Conservation (phyloP, 1,140 invertebrate genomes). For the Zaprionus gabonicus region DNA sequence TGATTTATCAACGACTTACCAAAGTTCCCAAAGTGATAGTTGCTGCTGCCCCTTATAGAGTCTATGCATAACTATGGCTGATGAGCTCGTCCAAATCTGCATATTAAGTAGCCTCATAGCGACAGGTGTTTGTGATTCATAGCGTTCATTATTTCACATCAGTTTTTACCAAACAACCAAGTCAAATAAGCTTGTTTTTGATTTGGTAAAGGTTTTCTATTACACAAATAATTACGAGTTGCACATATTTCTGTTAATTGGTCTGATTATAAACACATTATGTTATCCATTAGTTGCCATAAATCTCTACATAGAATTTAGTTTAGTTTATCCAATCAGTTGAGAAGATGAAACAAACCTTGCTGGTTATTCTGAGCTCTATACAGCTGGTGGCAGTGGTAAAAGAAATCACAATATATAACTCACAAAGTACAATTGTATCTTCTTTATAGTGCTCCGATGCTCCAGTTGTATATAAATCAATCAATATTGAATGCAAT, state of each 20-base stretch:
- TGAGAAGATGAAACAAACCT: background rate
- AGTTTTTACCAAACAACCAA: background rate
- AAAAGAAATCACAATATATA: background rate
- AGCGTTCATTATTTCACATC: background rate
- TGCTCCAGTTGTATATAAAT: slow-evolving; percentile 18
- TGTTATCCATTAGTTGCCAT: background rate
- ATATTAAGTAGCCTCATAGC: background rate
- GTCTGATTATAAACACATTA: background rate
- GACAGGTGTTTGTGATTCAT: background rate
- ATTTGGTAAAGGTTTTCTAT: background rate
- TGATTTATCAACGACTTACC: slow-evolving; percentile 16
- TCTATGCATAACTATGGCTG: background rate
- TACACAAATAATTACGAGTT: background rate
- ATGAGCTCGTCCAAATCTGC: background rate
- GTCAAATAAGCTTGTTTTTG: background rate
- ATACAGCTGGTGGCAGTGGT: background rate
- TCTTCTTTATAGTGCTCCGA: slow-evolving; percentile 7
- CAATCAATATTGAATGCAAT: slow-evolving; percentile 39
- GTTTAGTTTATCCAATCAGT: background rate
- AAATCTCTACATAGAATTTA: background rate
- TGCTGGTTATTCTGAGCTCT: background rate
- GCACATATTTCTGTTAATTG: background rate
- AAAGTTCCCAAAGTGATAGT: background rate
- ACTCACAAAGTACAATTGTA: background rate
- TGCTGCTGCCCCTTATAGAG: background rate